phyloP scores from a whole-genome alignment of 2,888 invertebrate species.

The Chrysolina haemoptera region DNA sequence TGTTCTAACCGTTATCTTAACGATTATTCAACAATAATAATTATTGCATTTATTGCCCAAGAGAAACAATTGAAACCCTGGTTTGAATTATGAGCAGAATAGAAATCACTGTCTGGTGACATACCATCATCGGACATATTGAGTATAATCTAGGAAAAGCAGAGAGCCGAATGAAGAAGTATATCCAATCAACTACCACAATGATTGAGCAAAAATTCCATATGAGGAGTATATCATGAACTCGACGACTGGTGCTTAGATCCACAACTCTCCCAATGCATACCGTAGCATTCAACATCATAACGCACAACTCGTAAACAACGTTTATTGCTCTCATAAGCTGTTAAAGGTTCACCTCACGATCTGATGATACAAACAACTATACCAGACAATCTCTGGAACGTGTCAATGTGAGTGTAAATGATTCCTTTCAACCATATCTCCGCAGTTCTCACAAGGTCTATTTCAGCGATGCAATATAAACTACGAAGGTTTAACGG shows the following conservation, averaged over 20 bases:
- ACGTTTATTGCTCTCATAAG: background rate
- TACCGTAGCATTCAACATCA: background rate
- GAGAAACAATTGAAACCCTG: no score
- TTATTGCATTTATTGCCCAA: no score
- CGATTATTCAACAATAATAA: no score
- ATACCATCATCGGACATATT: no score
- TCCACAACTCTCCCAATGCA: background rate
- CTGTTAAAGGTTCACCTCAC: background rate
- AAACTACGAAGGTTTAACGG: constrained; percentile 6
- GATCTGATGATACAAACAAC: background rate
- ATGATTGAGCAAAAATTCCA: no score
- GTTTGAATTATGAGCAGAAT: no score
- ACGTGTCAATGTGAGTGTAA: constrained; percentile 7
- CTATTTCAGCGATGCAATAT: background rate
- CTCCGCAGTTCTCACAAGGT: background rate
- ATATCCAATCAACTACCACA: no score
- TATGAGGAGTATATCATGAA: background rate
- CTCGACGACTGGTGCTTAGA: background rate
- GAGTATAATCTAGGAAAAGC: no score
- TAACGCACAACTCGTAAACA: background rate
- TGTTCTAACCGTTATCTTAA: no score
- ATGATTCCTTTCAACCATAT: background rate
- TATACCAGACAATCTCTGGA: background rate
- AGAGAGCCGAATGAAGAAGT: no score
- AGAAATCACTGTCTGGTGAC: no score